Evolutionary conservation across 2,797 vertebrate species (phyloP).

Genomic region (Rachycentron canadum): DNA sequence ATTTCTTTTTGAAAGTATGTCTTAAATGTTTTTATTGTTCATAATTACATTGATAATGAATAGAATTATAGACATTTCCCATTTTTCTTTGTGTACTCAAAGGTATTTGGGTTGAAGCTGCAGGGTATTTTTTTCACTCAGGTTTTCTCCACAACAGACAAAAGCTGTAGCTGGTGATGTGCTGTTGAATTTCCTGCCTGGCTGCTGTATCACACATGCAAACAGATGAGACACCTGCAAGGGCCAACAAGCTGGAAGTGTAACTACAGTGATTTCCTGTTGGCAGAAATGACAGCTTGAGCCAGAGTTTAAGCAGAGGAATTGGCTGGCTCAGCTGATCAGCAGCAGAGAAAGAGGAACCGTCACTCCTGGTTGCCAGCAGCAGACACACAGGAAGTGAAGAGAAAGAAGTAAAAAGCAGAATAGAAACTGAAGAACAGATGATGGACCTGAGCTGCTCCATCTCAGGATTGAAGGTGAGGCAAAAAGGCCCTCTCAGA

Average conservation of each 20-base stretch:
- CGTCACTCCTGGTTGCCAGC: not conserved
- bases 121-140: not conserved
- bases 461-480: slow-evolving; percentile 9
- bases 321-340: slow-evolving; percentile 15
- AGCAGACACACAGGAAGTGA: not conserved
- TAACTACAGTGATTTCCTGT: slow-evolving; percentile 43
- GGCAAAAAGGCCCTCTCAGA: not conserved
- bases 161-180: not conserved
- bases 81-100: not conserved
- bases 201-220: slow-evolving; percentile 1
- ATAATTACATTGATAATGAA: not conserved
- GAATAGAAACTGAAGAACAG: slow-evolving; percentile 44
- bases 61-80: not conserved
- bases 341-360: slow-evolving; percentile 47
- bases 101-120: not conserved
- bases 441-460: not conserved
- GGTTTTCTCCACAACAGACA: slow-evolving; percentile 10
- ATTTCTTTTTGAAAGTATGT: slow-evolving; percentile 25
- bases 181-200: not conserved
- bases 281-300: slow-evolving; percentile 22
- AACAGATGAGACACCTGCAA: not conserved
- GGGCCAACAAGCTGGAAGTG: slow-evolving; percentile 7
- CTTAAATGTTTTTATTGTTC: not conserved
- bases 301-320: not conserved
- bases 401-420: slow-evolving; percentile 33